These are phyloP conservation scores for Dryoscopus gambensis DNA, from an alignment of 2,113 vertebrate genomes.

Conservation along the genomic window DNA sequence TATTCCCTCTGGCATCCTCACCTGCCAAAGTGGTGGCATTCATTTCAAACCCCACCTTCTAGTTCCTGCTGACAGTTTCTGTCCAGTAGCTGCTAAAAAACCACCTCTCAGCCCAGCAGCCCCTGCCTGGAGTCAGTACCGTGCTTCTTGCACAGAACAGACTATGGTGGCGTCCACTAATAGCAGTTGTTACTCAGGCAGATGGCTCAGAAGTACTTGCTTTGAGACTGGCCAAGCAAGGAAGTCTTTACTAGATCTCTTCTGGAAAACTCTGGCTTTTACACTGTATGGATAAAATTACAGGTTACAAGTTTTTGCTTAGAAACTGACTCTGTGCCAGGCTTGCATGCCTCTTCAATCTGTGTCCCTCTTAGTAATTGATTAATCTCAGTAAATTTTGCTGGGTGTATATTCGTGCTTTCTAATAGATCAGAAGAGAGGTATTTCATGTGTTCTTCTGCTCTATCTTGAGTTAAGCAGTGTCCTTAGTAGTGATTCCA, in stretches of 20 bases:
- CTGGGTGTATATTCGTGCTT: not conserved
- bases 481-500: not conserved
- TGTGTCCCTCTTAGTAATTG: not conserved
- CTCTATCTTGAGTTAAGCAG: not conserved
- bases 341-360: not conserved
- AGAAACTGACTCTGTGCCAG: not conserved
- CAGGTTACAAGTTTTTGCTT: not conserved
- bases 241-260: not conserved
- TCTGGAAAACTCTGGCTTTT: not conserved
- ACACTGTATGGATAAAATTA: not conserved
- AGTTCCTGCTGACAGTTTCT: not conserved
- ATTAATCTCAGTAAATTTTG: not conserved
- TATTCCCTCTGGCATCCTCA: not conserved
- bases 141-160: not conserved
- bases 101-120: not conserved
- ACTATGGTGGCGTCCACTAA: not conserved
- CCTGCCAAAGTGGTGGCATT: rapidly evolving
- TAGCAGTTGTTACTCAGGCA: not conserved
- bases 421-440: not conserved
- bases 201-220: not conserved
- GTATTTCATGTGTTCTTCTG: not conserved
- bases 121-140: not conserved
- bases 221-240: not conserved
- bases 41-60: not conserved
- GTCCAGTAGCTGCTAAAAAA: not conserved